Base-by-base conservation (phyloP, 2,888 invertebrate genomes). In the Rhabditophanes sp. region DNA sequence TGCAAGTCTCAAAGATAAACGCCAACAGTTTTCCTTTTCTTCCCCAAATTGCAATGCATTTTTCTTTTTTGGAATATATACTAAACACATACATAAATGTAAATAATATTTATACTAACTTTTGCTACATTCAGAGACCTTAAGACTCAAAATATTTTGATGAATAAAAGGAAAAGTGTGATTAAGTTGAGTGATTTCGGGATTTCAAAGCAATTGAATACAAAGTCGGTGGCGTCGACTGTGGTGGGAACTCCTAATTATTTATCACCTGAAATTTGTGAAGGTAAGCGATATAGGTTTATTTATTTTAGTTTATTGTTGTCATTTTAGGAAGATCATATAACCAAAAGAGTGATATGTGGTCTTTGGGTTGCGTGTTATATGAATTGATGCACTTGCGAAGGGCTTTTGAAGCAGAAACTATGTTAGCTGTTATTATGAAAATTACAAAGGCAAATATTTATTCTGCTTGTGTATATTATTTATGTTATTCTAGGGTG, bases 281-380 rank as follows among this genome's bases (percentile, higher is more conserved):
- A 78, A 64, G 78, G 78, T 17, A 73, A 75, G 64, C 74, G n/a
- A n/a, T n/a, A n/a, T n/a, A n/a, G n/a, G n/a, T n/a, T 80, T 80
- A 62, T 66, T 59, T 66, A 54, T 39, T 29, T 8, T 26, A 35
- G 9, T 16, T 6, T 11, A 6, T 6, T 30, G 8, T 11, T 12
- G 24, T n/a, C n/a, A n/a, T 25, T 43, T 22, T 23, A 56, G 56
- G 57, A 17, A 41, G 50, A 0, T 41, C 42, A 56, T 71, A 71
- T 50, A 77, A 79, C 64, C 75, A 75, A 27, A 80, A 81, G 69
- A 78, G 78, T 53, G 83, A 83, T 58, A 75, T 83, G 38, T 83
- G 82, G 83, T 78, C 82, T 9, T 71, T 82, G 32, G 83, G 82
- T 1, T 82, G 82, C 64, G 73, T 83, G 39, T 67, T 83, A 4